These are phyloP conservation scores for Martes flavigula DNA, from an alignment of 2,797 vertebrate species.

Conservation along the genomic window DNA sequence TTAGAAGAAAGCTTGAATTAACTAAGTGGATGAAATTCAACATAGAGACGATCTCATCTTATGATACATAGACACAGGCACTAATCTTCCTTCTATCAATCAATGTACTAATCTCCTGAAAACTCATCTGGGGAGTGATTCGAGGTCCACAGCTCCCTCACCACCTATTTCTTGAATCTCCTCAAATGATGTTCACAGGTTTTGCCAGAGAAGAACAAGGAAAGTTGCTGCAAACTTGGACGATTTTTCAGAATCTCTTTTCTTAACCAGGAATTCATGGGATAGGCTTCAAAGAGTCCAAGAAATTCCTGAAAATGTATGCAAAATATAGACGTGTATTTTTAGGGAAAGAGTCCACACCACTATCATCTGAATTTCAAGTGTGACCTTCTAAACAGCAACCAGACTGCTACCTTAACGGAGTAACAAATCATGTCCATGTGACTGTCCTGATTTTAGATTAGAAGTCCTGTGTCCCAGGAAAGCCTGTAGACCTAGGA, in stretches of 20 bases:
- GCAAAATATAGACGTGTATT: not conserved
- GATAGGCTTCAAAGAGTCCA: not conserved
- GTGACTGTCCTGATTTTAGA: not conserved
- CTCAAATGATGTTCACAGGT: not conserved
- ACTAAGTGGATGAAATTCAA: not conserved
- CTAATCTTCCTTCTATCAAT: not conserved
- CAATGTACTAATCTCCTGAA: not conserved
- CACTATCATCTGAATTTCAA: not conserved
- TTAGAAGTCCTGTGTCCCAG: not conserved
- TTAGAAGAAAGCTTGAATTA: not conserved
- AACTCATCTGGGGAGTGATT: not conserved
- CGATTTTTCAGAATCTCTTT: not conserved
- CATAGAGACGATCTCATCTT: not conserved
- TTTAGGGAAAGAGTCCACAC: not conserved
- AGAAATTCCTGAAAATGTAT: constrained; percentile 38
- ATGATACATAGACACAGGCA: not conserved
- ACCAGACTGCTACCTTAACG: not conserved
- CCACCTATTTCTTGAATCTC: not conserved
- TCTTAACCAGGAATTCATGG: not conserved
- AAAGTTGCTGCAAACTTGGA: not conserved
- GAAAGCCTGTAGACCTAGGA: not conserved
- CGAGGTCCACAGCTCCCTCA: not conserved
- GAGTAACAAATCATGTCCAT: not conserved
- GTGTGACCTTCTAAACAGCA: not conserved
- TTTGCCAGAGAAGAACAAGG: not conserved